phyloP scores from a whole-genome alignment of 2,888 invertebrate species.

The Octodonta nipae region DNA sequence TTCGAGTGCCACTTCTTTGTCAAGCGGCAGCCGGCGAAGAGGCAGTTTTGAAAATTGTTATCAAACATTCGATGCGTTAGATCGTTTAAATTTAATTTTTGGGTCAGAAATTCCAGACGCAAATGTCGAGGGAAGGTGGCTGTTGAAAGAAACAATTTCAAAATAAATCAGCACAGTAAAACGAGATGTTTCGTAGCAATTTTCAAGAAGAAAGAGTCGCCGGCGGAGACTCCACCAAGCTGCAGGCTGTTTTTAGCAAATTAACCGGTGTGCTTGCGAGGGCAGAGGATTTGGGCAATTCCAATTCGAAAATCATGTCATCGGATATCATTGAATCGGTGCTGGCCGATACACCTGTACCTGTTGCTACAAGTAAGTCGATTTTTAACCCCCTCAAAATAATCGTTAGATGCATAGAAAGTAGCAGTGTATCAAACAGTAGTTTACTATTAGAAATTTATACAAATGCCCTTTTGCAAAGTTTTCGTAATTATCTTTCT shows the following conservation, averaged over 20 bases:
- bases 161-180: conserved; percentile 4
- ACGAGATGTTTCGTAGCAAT: conserved; percentile 22
- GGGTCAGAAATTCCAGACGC: too few relatives aligned
- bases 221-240: conserved; percentile 22
- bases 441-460: too few relatives aligned
- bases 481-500: too few relatives aligned
- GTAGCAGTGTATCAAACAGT: too few relatives aligned
- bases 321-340: conserved; percentile 32
- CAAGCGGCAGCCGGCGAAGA: conserved; percentile 16
- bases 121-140: conserved; percentile 7
- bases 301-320: conserved; percentile 27
- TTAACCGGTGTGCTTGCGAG: conserved; percentile 27
- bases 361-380: conserved; percentile 29
- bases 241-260: conserved; percentile 31
- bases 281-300: conserved; percentile 25
- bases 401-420: too few relatives aligned
- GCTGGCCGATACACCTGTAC: conserved; percentile 24
- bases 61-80: too few relatives aligned
- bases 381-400: too few relatives aligned
- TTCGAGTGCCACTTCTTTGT: conserved; percentile 28
- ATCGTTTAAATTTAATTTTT: too few relatives aligned
- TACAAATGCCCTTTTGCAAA: too few relatives aligned
- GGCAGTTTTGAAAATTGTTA: conserved; percentile 7
- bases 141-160: conserved; percentile 11
- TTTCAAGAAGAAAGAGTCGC: conserved; percentile 23